phyloP scores from a whole-genome alignment of 2,113 vertebrate genomes.

The Orthochromis indermauri region DNA sequence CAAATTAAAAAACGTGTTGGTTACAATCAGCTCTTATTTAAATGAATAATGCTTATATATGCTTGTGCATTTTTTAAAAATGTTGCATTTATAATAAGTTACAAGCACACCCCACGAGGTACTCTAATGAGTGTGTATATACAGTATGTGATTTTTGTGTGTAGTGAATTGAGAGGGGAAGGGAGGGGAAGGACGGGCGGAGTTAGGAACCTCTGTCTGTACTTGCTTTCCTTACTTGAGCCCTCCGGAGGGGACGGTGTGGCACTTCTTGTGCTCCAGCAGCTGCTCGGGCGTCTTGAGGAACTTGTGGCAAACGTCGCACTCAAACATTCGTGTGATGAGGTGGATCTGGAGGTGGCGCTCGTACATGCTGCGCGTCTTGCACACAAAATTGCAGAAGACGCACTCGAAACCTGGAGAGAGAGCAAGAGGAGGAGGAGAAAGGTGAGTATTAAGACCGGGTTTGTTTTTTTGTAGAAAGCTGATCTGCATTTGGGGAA shows the following conservation, averaged over 20 bases:
- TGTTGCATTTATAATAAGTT: not conserved
- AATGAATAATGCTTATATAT: not conserved
- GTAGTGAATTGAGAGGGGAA: conserved; percentile 2
- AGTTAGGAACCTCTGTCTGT: conserved; percentile 78
- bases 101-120: not conserved
- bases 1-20: not conserved
- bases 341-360: conserved; percentile 98
- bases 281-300: conserved; percentile 99
- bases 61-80: not conserved
- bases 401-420: conserved; percentile 94
- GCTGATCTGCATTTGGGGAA: not conserved
- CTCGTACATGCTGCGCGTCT: conserved; percentile 97
- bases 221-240: conserved; percentile 99
- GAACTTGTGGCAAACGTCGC: conserved; percentile 99
- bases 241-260: conserved; percentile 98
- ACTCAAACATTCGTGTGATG: conserved; percentile 99
- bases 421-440: not conserved
- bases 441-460: not conserved
- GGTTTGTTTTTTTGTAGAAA: not conserved
- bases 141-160: not conserved
- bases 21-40: not conserved
- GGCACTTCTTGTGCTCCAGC: conserved; percentile 99
- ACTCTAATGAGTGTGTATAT: not conserved
- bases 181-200: conserved; percentile 19
- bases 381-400: conserved; percentile 99